Evolutionary conservation across 2,888 invertebrate genomes (phyloP), one percentile per base, ranked within the genome.

Genomic region (Rotaria socialis): DNA sequence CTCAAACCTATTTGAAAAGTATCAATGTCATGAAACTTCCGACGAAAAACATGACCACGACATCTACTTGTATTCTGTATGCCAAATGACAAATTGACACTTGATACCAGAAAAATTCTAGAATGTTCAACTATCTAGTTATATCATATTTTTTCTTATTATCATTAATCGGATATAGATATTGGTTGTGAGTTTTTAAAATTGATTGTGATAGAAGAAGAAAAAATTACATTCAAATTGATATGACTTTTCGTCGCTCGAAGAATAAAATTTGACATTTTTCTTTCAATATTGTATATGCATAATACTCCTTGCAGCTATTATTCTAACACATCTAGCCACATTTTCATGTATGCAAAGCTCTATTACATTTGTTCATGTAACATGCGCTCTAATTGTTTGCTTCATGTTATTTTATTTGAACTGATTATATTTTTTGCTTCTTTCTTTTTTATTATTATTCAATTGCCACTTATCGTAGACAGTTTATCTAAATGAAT

Each of bases 281-380:
- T 67, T 8, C 35, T 67, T 19, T 35, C 27, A 27, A 35, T 35
- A 41, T 67, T 35, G 35, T 14, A n/a, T 56, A 56, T 56, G 24
- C 24, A 56, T 67, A 67, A 35, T 35, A 67, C 67, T 35, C 6
- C 67, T 35, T 16, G 16, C 2, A 35, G 67, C 67, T 67, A 60
- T 60, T 60, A 60, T 60, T 60, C 58, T 60, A 67, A 67, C 67
- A 67, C 35, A 67, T 67, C 35, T 67, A 67, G 35, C 24, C 56
- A 2, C 56, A 56, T 2, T 22, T 56, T 24, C 24, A 56, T 56
- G 14, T 24, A 67, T 67, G 19, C 16, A 35, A 67, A 35, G 35
- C 19, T 67, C 67, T 67, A 27, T 67, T 67, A 67, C 67, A 67
- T 24, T 56, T 56, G 24, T 56, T 56, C 56, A 56, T 56, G 56